phyloP scores from a whole-genome alignment of 2,113 vertebrate genomes.

The Pimephales promelas region DNA sequence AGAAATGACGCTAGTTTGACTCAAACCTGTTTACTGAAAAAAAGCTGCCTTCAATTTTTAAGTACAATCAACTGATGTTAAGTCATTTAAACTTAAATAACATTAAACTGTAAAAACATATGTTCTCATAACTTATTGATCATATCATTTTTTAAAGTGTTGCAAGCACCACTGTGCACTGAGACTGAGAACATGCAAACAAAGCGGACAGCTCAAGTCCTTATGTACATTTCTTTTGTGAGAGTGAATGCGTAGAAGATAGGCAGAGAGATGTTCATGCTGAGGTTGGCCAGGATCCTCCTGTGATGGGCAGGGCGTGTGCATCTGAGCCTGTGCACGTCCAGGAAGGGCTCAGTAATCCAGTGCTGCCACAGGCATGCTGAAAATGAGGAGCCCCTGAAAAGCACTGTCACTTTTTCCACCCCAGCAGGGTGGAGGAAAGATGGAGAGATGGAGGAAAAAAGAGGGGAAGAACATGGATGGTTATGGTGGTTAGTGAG shows the following conservation, averaged over 20 bases:
- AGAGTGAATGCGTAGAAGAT: neutral
- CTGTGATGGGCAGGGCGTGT: conserved; percentile 2
- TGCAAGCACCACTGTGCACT: neutral
- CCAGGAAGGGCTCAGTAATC: conserved; percentile 60
- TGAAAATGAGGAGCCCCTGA: conserved; percentile 65
- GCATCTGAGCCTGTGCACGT: conserved; percentile 29
- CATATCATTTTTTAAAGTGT: too few relatives aligned
- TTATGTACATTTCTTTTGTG: neutral
- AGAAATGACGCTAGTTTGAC: neutral
- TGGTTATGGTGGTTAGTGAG: conserved; percentile 1
- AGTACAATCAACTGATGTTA: neutral
- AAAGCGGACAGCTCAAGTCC: neutral
- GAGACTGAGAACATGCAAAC: neutral
- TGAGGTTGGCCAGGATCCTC: conserved; percentile 20
- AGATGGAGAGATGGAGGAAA: conserved; percentile 13
- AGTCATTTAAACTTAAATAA: neutral
- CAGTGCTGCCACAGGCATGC: conserved; percentile 66
- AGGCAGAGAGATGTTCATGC: neutral
- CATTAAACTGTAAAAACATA: too few relatives aligned
- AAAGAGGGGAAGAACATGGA: conserved; percentile 4
- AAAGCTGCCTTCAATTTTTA: neutral
- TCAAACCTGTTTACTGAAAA: neutral
- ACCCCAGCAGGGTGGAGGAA: conserved; percentile 8
- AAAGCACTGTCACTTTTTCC: conserved; percentile 70
- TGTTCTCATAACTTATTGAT: neutral